Evolutionary conservation across 2,888 invertebrate species (phyloP), one percentile per base, ranked within the genome.

Genomic region (Cyaniris semiargus): DNA sequence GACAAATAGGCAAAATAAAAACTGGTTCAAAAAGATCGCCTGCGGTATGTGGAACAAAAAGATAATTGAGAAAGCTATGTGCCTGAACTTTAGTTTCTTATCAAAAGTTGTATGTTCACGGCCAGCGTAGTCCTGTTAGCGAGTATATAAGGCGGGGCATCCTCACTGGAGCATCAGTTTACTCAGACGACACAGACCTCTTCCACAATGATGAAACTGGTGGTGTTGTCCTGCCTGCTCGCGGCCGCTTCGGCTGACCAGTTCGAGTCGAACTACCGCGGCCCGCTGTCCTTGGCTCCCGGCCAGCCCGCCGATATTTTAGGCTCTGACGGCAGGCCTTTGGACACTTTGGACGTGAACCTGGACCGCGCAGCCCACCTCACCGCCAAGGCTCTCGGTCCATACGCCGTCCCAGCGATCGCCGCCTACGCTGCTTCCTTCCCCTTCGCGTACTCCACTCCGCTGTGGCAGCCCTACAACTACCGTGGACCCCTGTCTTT

Each of bases 161-260:
- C 79, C 79, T 78, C 76, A 78, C 76, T 81, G 81, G 78, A 80
- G 85, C 85, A 93, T 92, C 91, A 92, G 91, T 92, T 85, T 88
- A 82, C 82, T 76, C 82, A 85, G 82, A 84, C 88, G 90, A 91
- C 91, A 93, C 93, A 93, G 92, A 91, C 92, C 91, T 88, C 85
- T 86, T 81, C 83, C 88, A 92, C 84, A 82, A 94, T 94, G 94
- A 86, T 93, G 88, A 93, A 93, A 86, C 88, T 94, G 94, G 95
- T 95, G 94, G 95, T 95, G 89, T 95, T 96, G 92, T 95, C 94
- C 85, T 95, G 95, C 90, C 86, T 95, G 83, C 82, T 95, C 88
- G 95, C 95, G 81, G 90, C 94, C 81, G 95, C 93, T 82, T 91
- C 93, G 79, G 74, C 48, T 10, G 74, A 74, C 15, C 53, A 23